Evolutionary conservation across 1,140 invertebrate species (phyloP).

Genomic region (Caenorhabditis briggsae): DNA sequence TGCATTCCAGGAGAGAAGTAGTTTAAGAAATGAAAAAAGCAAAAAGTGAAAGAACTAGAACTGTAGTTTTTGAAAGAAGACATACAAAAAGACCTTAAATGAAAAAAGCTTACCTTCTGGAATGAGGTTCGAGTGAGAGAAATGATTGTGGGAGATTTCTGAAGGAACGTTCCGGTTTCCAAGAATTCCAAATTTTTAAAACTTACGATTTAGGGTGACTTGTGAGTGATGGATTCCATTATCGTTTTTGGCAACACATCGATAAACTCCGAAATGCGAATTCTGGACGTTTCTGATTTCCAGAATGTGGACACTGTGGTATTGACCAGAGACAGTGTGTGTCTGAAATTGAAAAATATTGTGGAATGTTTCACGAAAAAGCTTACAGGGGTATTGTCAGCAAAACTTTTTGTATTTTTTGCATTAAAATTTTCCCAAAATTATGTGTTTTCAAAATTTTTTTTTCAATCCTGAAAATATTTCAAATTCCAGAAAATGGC

Average conservation of each 20-base stretch:
- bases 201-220: slow-evolving; percentile 63
- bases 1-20: slow-evolving; percentile 19
- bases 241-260: slow-evolving; percentile 67
- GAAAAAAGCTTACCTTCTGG: slow-evolving; percentile 54
- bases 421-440: too few species aligned
- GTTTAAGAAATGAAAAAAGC: neutral
- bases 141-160: slow-evolving; percentile 52
- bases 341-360: slow-evolving; percentile 44
- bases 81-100: neutral
- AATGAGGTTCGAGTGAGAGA: slow-evolving; percentile 44
- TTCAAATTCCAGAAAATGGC: too few species aligned
- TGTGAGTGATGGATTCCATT: slow-evolving; percentile 65
- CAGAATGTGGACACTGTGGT: slow-evolving; percentile 63
- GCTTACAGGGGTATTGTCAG: neutral
- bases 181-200: neutral
- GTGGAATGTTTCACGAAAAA: neutral
- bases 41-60: neutral
- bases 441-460: too few species aligned
- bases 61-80: neutral
- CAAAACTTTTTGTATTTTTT: too few species aligned
- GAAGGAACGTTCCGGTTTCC: neutral
- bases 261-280: slow-evolving; percentile 63
- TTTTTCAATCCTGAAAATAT: too few species aligned
- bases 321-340: slow-evolving; percentile 65
- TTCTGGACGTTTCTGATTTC: slow-evolving; percentile 63